Percentiles rank a stretch among this genome's conserved stretches.
Conservation (phyloP, 2,113 vertebrate species). For the Rhegmatorhina hoffmannsi region DNA sequence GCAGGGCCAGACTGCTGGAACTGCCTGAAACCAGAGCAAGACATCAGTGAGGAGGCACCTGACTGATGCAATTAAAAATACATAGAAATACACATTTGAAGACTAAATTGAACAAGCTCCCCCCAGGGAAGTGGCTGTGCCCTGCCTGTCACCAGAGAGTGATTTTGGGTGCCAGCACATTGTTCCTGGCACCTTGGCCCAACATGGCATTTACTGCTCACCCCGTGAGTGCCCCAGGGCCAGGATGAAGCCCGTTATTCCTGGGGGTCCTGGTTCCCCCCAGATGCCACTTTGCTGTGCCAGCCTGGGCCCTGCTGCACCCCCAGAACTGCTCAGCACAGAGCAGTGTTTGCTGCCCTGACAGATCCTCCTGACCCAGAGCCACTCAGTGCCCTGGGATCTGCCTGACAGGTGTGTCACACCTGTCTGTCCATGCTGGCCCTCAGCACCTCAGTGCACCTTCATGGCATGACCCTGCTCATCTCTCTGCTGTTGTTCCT, state of each 20-base stretch:
- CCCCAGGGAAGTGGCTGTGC: accelerated
- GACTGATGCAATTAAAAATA: too few species aligned
- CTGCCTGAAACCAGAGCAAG: not conserved
- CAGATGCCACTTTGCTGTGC: not conserved
- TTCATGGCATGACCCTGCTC: not conserved
- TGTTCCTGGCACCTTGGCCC: not conserved
- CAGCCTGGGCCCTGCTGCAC: not conserved
- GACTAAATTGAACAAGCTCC: not conserved
- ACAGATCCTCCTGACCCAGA: too few species aligned
- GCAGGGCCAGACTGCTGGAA: not conserved
- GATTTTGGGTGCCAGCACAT: not conserved
- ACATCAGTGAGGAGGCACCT: not conserved
- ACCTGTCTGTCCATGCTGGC: accelerated
- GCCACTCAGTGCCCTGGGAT: not conserved
- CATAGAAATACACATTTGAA: not conserved
- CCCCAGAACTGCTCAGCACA: not conserved
- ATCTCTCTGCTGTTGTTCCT: not conserved
- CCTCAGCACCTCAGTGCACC: not conserved
- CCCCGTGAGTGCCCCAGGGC: not conserved
- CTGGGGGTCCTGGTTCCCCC: not conserved
- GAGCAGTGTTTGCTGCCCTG: accelerated
- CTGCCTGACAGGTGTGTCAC: accelerated
- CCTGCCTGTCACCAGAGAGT: not conserved
- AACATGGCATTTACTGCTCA: not conserved
- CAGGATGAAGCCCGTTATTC: too few species aligned